Evolutionary conservation across 2,113 vertebrate genomes (phyloP), one percentile per base, ranked within the genome.

Genomic region (Dasypus novemcinctus): DNA sequence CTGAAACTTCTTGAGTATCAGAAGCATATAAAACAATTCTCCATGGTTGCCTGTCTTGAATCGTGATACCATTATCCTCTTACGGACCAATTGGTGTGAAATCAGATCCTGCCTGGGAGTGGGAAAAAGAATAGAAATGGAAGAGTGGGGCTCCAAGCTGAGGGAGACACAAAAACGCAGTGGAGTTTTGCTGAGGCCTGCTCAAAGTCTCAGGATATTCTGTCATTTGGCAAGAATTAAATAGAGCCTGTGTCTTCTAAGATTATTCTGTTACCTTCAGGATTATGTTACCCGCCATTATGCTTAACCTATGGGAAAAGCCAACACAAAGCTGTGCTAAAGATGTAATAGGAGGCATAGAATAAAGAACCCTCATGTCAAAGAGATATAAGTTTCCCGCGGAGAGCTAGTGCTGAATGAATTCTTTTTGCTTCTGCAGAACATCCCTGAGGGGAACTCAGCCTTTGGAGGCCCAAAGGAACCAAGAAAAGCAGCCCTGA

Each of bases 241-340:
- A 97, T 95, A 95, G 93, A 93, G 95, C 95, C 94, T 96, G 97
- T 97, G 93, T 97, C 96, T 90, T 95, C 91, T 54, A 96, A 97
- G 95, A 97, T 97, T 88, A 97, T 95, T 96, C 94, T 97, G 97
- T 97, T 97, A 97, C 97, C 96, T 97, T 97, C 96, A 97, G 97
- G 97, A 96, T 97, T 97, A 92, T 83, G 94, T 97, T 97, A 96
- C 97, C 92, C 89, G 1, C 93, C 95, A 86, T 97, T 97, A 96
- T 94, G 96, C 91, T 93, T 93, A 97, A 97, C 94, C 96, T 97
- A 96, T 96, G 97, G 97, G 97, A 96, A 97, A 96, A 96, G 57
- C 57, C 75, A 25, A 72, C 95, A 96, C 95, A 97, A 91, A 95
- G 96, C 94, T 87, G 74, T 88, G 89, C 85, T 97, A 93, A 94